phyloP scores from a whole-genome alignment of 1,140 invertebrate species.

The Bombyx mandarina region DNA sequence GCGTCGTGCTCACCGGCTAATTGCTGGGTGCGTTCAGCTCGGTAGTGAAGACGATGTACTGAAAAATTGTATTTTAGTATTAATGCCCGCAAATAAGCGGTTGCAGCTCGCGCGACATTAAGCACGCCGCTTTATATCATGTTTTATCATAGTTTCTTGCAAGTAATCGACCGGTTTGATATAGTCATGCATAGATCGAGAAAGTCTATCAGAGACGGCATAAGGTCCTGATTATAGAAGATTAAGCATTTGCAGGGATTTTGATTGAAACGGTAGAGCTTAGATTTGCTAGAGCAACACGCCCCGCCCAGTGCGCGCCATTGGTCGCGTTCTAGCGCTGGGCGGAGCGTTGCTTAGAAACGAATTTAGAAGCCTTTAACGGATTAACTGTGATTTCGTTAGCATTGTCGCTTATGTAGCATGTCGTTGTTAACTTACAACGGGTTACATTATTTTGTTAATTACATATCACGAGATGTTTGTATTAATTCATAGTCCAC shows the following conservation, averaged over 20 bases:
- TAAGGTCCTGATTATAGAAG: too few species aligned
- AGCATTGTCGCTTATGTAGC: too few species aligned
- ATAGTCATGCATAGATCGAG: too few species aligned
- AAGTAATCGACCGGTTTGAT: constrained; percentile 15
- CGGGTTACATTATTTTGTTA: too few species aligned
- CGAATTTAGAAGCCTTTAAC: constrained; percentile 44
- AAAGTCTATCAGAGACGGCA: too few species aligned
- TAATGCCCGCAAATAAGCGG: constrained; percentile 56
- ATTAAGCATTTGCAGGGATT: too few species aligned
- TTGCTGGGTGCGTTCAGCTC: constrained; percentile 48
- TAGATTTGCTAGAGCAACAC: constrained; percentile 39
- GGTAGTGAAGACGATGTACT: constrained; percentile 36
- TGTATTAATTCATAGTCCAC: too few species aligned
- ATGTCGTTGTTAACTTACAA: too few species aligned
- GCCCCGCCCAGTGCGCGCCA: constrained; percentile 50
- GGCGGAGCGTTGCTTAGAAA: constrained; percentile 62
- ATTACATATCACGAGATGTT: too few species aligned
- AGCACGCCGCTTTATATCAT: constrained; percentile 30
- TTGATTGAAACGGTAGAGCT: constrained; percentile 14
- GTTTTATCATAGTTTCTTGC: constrained; percentile 27
- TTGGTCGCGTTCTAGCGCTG: constrained; percentile 47
- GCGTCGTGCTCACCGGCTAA: constrained; percentile 53
- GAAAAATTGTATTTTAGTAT: constrained; percentile 59
- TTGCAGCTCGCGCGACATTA: constrained; percentile 42
- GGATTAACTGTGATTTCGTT: constrained; percentile 2